Evolutionary conservation across 2,888 invertebrate genomes (phyloP), one percentile per base, ranked within the genome.

Genomic region (Ichneumoninae sp.): DNA sequence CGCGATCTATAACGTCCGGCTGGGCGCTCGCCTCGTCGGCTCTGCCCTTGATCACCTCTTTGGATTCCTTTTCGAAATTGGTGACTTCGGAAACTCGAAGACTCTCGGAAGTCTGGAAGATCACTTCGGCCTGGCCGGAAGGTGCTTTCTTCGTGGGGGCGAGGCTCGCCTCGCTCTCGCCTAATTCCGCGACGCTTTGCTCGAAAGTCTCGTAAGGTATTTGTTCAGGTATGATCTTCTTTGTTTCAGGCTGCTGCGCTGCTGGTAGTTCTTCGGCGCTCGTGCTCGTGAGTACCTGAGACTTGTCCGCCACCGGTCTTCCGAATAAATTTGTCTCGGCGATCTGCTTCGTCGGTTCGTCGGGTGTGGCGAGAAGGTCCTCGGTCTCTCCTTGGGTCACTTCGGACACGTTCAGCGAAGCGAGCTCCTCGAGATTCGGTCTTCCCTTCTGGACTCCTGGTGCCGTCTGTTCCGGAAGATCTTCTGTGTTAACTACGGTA

Each of bases 11-110:
- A 5, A 95, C 89, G 86, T 94, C 94, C 68, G 94, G 90, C 87
- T 94, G 90, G 1, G 95, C 95, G 19, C 90, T 94, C 3, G 92
- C 94, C 91, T 95, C 94, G 86, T 92, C 94, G 4, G 94, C 94
- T 60, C 90, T 86, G n/a, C 92, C 93, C 87, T 92, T 93, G 13
- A 93, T 90, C 1, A 94, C 89, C 90, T 95, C 93, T 70, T 90
- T 90, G 1, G 90, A 89, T 83, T 92, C 91, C 73, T 92, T 92
- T 73, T 94, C 94, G 54, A 93, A 93, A 16, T 92, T 86, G 22
- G 91, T 93, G 13, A 94, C 89, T 90, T 95, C 94, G 1, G 92
- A 93, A 22, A 95, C 89, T 85, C 92, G 90, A 16, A 94, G 70
- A 81, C 94, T 91, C 85, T 94, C 92, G 0, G 90, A 91, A 40